Conservation (phyloP, 2,888 invertebrate genomes). For the Eristalis pertinax region DNA sequence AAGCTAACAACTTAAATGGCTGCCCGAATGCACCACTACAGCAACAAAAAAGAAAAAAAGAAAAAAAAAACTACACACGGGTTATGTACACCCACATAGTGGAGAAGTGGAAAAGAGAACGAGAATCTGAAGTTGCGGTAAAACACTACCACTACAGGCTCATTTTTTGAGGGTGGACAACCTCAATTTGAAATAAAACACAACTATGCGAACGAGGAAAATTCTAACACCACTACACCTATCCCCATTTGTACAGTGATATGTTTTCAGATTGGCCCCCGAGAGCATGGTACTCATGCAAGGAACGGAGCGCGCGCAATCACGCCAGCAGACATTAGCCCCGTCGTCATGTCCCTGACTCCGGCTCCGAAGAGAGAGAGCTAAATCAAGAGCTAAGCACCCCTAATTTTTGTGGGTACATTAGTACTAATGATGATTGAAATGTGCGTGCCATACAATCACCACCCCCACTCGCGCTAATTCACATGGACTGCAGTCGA, state of each 20-base stretch:
- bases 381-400: conserved; percentile 76
- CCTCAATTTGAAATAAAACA: conserved; percentile 70
- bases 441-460: conserved; percentile 77
- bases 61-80: conserved; percentile 28
- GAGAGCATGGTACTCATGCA: conserved; percentile 29
- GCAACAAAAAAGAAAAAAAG: not conserved
- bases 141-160: conserved; percentile 64
- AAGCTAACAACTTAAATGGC: conserved; percentile 52
- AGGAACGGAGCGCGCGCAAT: conserved; percentile 57
- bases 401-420: conserved; percentile 82
- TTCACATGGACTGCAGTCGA: conserved; percentile 28
- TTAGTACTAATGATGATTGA: conserved; percentile 82
- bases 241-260: conserved; percentile 34
- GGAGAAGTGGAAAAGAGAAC: conserved; percentile 59
- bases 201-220: conserved; percentile 61
- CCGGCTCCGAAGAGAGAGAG: conserved; percentile 45
- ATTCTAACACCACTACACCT: conserved; percentile 53
- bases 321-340: conserved; percentile 63
- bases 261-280: conserved; percentile 48
- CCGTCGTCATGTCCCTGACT: conserved; percentile 1
- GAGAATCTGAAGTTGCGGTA: conserved; percentile 66
- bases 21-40: conserved; percentile 60
- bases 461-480: conserved; percentile 58
- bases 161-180: conserved; percentile 63
- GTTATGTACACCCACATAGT: conserved; percentile 18